Percentiles rank a stretch among this genome's conserved stretches.
These are phyloP conservation scores for Trisateles emortualis DNA, from an alignment of 2,888 invertebrate genomes.

Conservation along the genomic window DNA sequence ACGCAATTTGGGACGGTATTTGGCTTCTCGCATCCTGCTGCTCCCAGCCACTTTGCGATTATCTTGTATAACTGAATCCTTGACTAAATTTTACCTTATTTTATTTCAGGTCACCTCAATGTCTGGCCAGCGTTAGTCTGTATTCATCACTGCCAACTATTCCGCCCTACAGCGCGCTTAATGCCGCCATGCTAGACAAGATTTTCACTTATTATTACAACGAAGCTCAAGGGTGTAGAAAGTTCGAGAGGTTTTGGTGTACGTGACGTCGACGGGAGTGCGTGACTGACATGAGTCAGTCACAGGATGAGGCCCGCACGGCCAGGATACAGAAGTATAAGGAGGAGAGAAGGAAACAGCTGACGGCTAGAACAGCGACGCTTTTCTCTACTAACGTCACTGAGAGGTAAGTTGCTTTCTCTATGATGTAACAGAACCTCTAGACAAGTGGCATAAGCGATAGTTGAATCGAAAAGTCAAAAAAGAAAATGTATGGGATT, in stretches of 20 bases:
- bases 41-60: background rate
- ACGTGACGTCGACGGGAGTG: constrained; percentile 69
- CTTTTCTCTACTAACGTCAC: constrained; percentile 90
- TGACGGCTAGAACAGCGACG: constrained; percentile 87
- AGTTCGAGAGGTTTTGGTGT: constrained; percentile 61
- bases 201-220: constrained; percentile 63
- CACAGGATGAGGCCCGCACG: constrained; percentile 83
- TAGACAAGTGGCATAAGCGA: too few relatives aligned
- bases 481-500: too few relatives aligned
- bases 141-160: constrained; percentile 81
- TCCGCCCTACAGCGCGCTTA: constrained; percentile 77
- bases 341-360: constrained; percentile 90
- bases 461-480: too few relatives aligned
- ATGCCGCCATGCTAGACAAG: constrained; percentile 83
- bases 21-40: too few relatives aligned
- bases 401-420: constrained; percentile 68
- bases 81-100: constrained; percentile 33
- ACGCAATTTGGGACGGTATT: too few relatives aligned
- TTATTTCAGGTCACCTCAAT: constrained; percentile 69
- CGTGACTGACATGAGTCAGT: constrained; percentile 71
- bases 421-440: background rate
- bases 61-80: too few relatives aligned
- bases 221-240: constrained; percentile 57
- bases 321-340: constrained; percentile 91
- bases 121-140: constrained; percentile 69